phyloP scores from a whole-genome alignment of 2,888 invertebrate species.

The Hydrotaea cyrtoneurina region DNA sequence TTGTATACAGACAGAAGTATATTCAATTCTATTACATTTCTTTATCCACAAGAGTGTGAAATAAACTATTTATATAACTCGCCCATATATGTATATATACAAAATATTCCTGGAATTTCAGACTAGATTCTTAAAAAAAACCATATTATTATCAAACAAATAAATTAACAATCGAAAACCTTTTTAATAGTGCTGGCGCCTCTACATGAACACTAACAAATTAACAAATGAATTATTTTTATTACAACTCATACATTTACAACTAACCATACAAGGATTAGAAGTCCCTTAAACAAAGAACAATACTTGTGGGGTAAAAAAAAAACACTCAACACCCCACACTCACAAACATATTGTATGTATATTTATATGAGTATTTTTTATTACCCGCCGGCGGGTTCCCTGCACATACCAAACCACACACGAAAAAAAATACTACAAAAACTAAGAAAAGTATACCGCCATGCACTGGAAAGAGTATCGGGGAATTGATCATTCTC shows the following conservation, averaged over 20 bases:
- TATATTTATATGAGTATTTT: conserved; percentile 62
- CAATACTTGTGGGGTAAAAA: conserved; percentile 1
- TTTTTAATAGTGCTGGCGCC: conserved; percentile 64
- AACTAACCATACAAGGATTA: conserved; percentile 33
- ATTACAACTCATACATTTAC: conserved; percentile 23
- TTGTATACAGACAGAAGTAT: too few species aligned
- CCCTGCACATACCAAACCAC: conserved; percentile 49
- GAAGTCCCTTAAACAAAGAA: not conserved
- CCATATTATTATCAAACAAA: not conserved
- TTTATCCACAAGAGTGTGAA: too few species aligned
- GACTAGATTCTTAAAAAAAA: not conserved
- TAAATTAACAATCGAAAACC: conserved; percentile 11
- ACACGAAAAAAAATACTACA: too few species aligned
- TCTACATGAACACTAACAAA: conserved; percentile 32
- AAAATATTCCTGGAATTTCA: not conserved
- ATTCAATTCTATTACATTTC: too few species aligned
- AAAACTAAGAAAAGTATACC: not conserved
- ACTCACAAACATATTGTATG: conserved; percentile 7
- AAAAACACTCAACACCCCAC: not conserved
- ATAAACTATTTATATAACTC: too few species aligned
- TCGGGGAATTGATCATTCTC: not conserved
- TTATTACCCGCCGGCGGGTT: conserved; percentile 67
- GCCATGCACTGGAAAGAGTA: not conserved
- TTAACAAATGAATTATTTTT: not conserved
- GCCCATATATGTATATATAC: not conserved